A percentile compares a stretch with the other conserved stretches of the same genome.
These are phyloP conservation scores for Oxystoma pomonae DNA, from an alignment of 2,888 invertebrate species.

Conservation along the genomic window DNA sequence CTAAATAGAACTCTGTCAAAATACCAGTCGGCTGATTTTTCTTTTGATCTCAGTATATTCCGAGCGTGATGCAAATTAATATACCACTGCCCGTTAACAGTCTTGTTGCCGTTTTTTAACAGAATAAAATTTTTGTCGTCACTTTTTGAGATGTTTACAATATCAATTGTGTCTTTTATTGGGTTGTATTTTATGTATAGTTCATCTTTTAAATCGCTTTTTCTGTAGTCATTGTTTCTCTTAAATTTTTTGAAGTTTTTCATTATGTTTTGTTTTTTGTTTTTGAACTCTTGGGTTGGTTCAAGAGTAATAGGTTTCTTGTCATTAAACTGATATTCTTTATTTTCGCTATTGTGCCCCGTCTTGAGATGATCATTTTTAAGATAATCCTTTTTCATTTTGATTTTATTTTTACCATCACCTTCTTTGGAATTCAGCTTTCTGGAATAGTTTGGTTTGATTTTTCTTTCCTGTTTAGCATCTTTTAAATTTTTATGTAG, in stretches of 20 bases:
- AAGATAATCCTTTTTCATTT: neutral
- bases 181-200: conserved; percentile 22
- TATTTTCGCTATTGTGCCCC: conserved; percentile 8
- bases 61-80: conserved; percentile 34
- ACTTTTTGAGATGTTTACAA: conserved; percentile 16
- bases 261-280: neutral
- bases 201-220: conserved; percentile 11
- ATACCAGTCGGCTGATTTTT: conserved; percentile 33
- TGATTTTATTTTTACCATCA: conserved; percentile 1
- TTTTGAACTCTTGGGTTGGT: no score
- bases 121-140: conserved; percentile 10
- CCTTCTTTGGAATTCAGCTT: neutral
- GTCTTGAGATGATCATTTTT: conserved; percentile 7
- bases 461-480: neutral
- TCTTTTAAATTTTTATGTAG: neutral
- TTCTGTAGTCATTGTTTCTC: conserved; percentile 4
- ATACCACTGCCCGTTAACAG: conserved; percentile 38
- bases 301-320: no score
- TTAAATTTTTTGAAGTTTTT: neutral
- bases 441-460: neutral
- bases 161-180: conserved; percentile 16
- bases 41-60: conserved; percentile 31
- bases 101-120: conserved; percentile 22
- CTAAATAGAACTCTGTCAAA: conserved; percentile 35
- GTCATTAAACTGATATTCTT: neutral